Conservation (phyloP, 2,797 vertebrate genomes). For the Miichthys miiuy region DNA sequence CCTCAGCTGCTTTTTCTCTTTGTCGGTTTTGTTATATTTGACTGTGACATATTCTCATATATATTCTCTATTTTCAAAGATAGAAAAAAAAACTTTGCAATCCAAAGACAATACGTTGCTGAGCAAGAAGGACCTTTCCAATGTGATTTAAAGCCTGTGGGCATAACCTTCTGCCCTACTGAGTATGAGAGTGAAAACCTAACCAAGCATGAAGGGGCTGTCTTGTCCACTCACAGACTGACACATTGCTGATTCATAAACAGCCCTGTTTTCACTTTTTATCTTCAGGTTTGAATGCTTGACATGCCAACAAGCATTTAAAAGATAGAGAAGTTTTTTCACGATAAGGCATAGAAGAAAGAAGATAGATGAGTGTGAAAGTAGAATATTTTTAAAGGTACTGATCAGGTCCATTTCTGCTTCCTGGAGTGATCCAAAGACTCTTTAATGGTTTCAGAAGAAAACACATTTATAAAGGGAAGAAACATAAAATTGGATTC, state of each 20-base stretch:
- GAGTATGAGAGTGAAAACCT: slow-evolving; percentile 71
- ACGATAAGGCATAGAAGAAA: slow-evolving; percentile 15
- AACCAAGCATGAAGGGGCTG: slow-evolving; percentile 73
- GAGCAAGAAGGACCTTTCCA: slow-evolving; percentile 48
- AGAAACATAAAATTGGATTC: slow-evolving; percentile 43
- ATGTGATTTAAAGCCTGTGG: slow-evolving; percentile 64
- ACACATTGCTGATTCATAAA: slow-evolving; percentile 79
- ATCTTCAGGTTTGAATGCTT: slow-evolving; percentile 55
- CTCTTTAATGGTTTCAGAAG: slow-evolving; percentile 41
- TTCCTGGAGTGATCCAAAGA: slow-evolving; percentile 4
- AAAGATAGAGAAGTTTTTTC: slow-evolving; percentile 33
- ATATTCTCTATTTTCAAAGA: slow-evolving; percentile 21
- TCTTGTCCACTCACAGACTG: slow-evolving; percentile 73
- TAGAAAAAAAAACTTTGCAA: slow-evolving; percentile 9
- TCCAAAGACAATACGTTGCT: slow-evolving; percentile 46
- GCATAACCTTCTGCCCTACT: slow-evolving; percentile 65
- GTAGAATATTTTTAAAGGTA: slow-evolving; percentile 4
- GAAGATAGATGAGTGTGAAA: slow-evolving; percentile 28
- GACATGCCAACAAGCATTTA: slow-evolving; percentile 35
- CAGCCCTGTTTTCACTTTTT: slow-evolving; percentile 31
- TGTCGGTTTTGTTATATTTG: slow-evolving; percentile 35
- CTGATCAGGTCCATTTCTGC: slow-evolving; percentile 6
- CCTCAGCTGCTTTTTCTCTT: slow-evolving; percentile 17
- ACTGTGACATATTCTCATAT: slow-evolving; percentile 3
- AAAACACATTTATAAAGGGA: slow-evolving; percentile 36